Evolutionary conservation across 2,888 invertebrate genomes (phyloP), one percentile per base, ranked within the genome.

Genomic region (Mythimna impura): DNA sequence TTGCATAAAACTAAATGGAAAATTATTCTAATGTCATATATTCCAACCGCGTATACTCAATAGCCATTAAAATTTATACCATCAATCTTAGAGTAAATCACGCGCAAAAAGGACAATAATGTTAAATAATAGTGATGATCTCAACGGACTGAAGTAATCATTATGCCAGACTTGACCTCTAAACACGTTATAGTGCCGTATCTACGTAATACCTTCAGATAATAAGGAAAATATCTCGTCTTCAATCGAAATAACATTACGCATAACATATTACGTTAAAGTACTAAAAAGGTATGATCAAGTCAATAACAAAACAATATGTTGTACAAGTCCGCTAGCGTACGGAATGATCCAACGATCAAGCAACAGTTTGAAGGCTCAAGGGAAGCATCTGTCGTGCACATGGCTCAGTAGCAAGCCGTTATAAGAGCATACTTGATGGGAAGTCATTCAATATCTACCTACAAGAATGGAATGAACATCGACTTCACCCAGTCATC

Each of bases 301-400:
- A 65, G 50, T 63, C 66, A 76, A 71, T 61, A 67, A 71, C 61
- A 58, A 40, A 78, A 64, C 52, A 71, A 57, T 60, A 54, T 52
- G 43, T 43, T 52, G 50, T 43, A 67, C 80, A 70, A 65, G 64
- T 73, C 68, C 54, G 63, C 69, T 60, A 58, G 61, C 61, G 60
- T 74, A 61, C 70, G 34, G 64, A 71, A 69, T 52, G 64, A 82
- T 70, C n/a, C 60, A 75, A 72, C 78, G 81, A 76, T 87, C 76
- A 83, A 82, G 83, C 82, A 89, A 90, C 87, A 88, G 88, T 89
- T 89, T 84, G 85, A 87, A 89, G 88, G 87, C 87, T 89, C 89
- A 90, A 90, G 89, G 86, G 90, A 86, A 92, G 92, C 96, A 96
- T 95, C 93, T 96, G 96, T 91, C 89, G 92, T 85, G 87, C 96